Conservation (phyloP, 2,797 vertebrate species). For the Hafferia zeledoni region DNA sequence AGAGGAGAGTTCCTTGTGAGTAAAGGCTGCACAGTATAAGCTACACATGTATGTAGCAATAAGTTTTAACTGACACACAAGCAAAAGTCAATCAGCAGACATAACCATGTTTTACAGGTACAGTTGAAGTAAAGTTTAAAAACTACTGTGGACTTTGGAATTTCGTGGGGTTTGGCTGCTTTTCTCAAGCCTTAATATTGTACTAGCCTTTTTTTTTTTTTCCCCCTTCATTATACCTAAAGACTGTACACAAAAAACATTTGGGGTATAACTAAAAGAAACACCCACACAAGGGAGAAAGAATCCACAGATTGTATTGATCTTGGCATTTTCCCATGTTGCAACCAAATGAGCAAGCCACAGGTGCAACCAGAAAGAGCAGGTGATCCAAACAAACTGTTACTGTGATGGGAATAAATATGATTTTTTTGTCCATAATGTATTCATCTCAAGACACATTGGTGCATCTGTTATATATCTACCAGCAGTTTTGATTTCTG, state of each 20-base stretch:
- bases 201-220: background rate
- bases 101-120: background rate
- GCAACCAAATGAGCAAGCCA: conserved; percentile 66
- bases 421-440: conserved; percentile 60
- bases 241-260: background rate
- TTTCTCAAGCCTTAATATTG: background rate
- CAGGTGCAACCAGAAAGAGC: conserved; percentile 72
- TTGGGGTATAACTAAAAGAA: conserved; percentile 54
- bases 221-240: background rate
- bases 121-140: background rate
- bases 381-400: conserved; percentile 76
- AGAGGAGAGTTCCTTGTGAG: background rate
- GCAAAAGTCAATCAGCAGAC: background rate
- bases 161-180: background rate
- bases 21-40: background rate
- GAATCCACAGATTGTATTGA: conserved; percentile 46
- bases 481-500: conserved; percentile 1
- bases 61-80: background rate
- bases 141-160: background rate
- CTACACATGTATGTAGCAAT: background rate
- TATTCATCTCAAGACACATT: conserved; percentile 65
- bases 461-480: conserved; percentile 69
- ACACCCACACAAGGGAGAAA: conserved; percentile 32
- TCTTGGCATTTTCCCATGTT: conserved; percentile 52
- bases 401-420: conserved; percentile 67